These are phyloP conservation scores for Molossus alvarezi DNA, from an alignment of 2,797 vertebrate species.

Conservation along the genomic window DNA sequence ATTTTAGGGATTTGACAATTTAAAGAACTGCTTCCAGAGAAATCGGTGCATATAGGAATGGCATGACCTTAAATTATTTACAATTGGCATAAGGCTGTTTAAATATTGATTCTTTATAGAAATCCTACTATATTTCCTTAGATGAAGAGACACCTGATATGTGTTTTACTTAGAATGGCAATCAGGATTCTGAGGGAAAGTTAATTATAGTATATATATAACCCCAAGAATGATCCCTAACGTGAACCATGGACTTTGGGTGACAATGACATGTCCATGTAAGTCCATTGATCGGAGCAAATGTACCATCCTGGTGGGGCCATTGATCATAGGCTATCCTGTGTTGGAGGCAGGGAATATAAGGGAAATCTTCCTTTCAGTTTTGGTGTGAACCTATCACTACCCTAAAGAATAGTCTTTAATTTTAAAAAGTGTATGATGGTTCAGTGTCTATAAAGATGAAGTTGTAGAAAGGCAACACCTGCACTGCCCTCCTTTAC, in stretches of 20 bases:
- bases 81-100: not conserved
- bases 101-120: slow-evolving; percentile 27
- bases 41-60: not conserved
- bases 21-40: not conserved
- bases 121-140: slow-evolving; percentile 32
- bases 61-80: not conserved
- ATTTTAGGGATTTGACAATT: slow-evolving; percentile 10
- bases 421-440: not conserved
- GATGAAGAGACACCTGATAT: not conserved
- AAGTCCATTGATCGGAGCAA: not conserved
- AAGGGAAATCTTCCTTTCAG: not conserved
- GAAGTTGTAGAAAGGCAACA: slow-evolving; percentile 4
- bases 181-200: not conserved
- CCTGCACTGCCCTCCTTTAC: slow-evolving; percentile 1
- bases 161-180: not conserved
- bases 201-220: not conserved
- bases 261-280: not conserved
- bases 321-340: not conserved
- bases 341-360: not conserved
- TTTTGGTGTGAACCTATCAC: not conserved
- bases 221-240: not conserved
- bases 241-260: not conserved
- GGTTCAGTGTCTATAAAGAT: slow-evolving; percentile 18
- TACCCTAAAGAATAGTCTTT: not conserved
- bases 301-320: not conserved